Base-by-base conservation (phyloP, 2,797 vertebrate genomes). In the Labeo calbasu region DNA sequence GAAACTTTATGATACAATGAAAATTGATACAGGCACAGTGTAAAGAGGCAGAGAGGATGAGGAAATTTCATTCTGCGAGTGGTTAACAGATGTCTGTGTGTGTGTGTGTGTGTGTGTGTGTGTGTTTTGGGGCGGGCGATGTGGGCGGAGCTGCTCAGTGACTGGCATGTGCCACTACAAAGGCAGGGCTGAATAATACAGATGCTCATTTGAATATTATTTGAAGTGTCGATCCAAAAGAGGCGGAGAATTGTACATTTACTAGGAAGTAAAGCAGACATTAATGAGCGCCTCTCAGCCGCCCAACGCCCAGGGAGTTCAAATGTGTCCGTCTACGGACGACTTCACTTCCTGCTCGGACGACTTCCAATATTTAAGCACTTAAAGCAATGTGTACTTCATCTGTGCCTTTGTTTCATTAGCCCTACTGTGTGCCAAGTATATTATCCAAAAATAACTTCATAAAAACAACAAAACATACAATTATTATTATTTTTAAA, bases 41-140 rank as follows among this genome's bases (percentile, higher is more conserved):
- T 43, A 66, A n/a, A 46, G 46, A 15, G 25, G 59, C 28, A 77
- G 81, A 89, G 87, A 82, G 88, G 88, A 89, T 91, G 79, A 85
- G 83, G 81, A 83, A 84, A 25, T 84, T 87, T 87, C 73, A 86
- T 69, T 83, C 82, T 71, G 57, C 51, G 73, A 87, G 83, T 87
- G 57, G 70, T 83, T 88, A 91, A 90, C 76, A 85, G 82, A 80
- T 82, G 86, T 85, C 46, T 63, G 4, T 70, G 61, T 43, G 53
- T n/a, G 71, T 50, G 79, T 15, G 70, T 10, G 72, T 28, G 72
- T 9, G 80, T 61, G 48, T 13, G 51, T 57, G 50, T 21, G 48
- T 28, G n/a, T 17, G 23, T 32, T 19, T 25, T 8, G 3, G 36
- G 32, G 71, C 0, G 55, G 23, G 72, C 9, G 28, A 32, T 21